Conservation (phyloP, 2,888 invertebrate species). For the Drosophila monieri region DNA sequence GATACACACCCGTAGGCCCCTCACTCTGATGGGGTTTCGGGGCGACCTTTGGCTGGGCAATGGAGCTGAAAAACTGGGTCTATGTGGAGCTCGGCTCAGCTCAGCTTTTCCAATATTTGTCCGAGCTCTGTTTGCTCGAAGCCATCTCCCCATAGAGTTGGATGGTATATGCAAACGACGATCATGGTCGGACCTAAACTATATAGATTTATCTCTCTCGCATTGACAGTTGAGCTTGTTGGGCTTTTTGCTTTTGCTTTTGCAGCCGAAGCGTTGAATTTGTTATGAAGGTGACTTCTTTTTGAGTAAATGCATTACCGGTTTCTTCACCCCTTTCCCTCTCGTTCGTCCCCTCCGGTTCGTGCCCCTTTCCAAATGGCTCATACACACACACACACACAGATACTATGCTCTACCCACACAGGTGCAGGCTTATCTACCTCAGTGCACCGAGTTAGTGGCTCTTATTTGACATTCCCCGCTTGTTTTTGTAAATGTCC, state of each 20-base stretch:
- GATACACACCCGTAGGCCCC: too few species aligned
- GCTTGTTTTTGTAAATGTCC: background rate
- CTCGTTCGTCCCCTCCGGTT: conserved; percentile 15
- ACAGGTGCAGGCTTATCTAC: conserved; percentile 68
- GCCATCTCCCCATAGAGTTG: conserved; percentile 9
- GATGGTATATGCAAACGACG: conserved; percentile 38
- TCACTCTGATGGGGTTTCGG: too few species aligned
- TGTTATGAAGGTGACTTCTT: conserved; percentile 78
- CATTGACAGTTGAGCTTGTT: conserved; percentile 26
- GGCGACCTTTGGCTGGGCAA: conserved; percentile 19
- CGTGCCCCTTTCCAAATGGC: conserved; percentile 3
- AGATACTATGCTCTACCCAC: conserved; percentile 14
- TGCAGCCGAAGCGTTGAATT: conserved; percentile 49
- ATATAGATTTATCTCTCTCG: conserved; percentile 30
- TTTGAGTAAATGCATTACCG: conserved; percentile 75
- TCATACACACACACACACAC: conserved; percentile 9
- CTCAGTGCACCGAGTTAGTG: conserved; percentile 34
- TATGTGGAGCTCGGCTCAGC: conserved; percentile 8
- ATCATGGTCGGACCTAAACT: conserved; percentile 39
- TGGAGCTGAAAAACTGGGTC: conserved; percentile 28
- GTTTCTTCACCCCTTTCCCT: conserved; percentile 52
- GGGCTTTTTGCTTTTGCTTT: conserved; percentile 13
- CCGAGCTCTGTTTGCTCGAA: conserved; percentile 1
- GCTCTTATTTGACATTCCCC: conserved; percentile 19
- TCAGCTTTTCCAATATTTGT: conserved; percentile 29